phyloP scores from a whole-genome alignment of 2,888 invertebrate species.

The Cephus rjabovi region DNA sequence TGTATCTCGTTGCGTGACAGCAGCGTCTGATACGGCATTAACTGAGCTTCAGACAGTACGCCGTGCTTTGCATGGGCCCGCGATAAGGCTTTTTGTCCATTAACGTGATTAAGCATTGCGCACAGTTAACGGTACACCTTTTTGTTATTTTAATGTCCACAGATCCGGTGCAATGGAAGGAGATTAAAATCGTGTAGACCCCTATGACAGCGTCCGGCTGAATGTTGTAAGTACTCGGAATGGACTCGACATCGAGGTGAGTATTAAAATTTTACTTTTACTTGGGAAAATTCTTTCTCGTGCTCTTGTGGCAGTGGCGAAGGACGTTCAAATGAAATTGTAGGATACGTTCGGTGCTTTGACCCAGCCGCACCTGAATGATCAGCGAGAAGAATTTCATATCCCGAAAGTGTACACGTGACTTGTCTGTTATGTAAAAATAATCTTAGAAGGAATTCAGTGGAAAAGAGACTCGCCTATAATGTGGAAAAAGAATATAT shows the following conservation, averaged over 20 bases:
- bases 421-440: not conserved
- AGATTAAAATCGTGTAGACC: not conserved
- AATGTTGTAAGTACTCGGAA: not conserved
- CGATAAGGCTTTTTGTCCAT: slow-evolving; percentile 55
- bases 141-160: not conserved
- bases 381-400: not conserved
- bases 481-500: not conserved
- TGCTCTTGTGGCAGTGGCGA: not conserved
- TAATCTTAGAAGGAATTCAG: not conserved
- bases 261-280: not conserved
- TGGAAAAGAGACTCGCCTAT: not conserved
- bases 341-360: not conserved
- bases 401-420: not conserved
- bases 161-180: not conserved
- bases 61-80: slow-evolving; percentile 47
- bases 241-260: not conserved
- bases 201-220: not conserved
- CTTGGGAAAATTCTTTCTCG: not conserved
- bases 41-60: slow-evolving; percentile 29
- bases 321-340: not conserved
- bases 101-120: slow-evolving; percentile 57
- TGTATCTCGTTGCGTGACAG: slow-evolving; percentile 51
- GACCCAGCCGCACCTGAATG: not conserved
- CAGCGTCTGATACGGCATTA: slow-evolving; percentile 40
- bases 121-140: slow-evolving; percentile 25